Percentiles rank a stretch among this genome's conserved stretches.
These are phyloP conservation scores for Polydrusus cervinus DNA, from an alignment of 2,888 invertebrate genomes.

Conservation along the genomic window DNA sequence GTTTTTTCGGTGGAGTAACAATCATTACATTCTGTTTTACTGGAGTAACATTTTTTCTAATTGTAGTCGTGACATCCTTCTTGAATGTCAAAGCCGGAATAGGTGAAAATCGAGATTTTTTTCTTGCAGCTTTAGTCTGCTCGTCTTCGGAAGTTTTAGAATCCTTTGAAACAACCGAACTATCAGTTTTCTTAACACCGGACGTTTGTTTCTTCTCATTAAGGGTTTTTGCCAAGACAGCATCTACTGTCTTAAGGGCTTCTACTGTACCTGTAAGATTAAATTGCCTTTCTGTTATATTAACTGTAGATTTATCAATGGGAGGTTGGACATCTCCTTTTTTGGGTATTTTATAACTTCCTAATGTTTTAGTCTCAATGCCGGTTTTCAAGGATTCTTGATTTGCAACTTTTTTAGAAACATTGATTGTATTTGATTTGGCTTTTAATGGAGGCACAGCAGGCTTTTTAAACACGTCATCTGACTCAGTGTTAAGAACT, in stretches of 20 bases:
- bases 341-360: slow-evolving; percentile 31
- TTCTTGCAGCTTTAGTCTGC: background rate
- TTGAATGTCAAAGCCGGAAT: background rate
- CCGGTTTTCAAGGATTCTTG: background rate
- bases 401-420: background rate
- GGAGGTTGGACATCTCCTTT: slow-evolving; percentile 12
- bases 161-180: background rate
- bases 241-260: slow-evolving; percentile 1
- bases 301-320: slow-evolving; percentile 10
- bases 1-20: background rate
- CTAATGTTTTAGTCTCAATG: background rate
- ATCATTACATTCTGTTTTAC: background rate
- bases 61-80: background rate
- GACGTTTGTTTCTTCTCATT: background rate
- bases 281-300: background rate
- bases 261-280: background rate
- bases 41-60: no score
- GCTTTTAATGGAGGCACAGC: background rate
- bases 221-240: background rate
- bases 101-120: slow-evolving; percentile 8
- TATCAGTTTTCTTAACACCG: background rate
- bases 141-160: background rate
- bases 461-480: slow-evolving; percentile 25
- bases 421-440: background rate
- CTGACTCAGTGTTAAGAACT: background rate